Base-by-base conservation (phyloP, 1,140 invertebrate species). In the Mamestra configurata region DNA sequence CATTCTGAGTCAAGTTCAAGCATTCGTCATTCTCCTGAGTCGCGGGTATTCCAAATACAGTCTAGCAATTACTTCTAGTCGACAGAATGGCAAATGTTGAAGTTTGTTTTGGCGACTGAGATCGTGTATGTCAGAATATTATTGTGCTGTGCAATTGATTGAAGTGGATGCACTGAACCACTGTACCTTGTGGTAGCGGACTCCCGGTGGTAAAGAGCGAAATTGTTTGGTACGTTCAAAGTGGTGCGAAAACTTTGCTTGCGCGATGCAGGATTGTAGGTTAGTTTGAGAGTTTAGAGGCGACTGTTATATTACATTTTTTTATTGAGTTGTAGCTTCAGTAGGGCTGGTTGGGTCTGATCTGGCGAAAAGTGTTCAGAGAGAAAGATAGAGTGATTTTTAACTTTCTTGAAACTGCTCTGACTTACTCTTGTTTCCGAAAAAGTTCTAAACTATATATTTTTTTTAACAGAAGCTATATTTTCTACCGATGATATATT, bases 21-120 rank as follows among this genome's bases (percentile, higher is more conserved):
- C 84, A 93, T 93, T 93, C 90, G 91, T 92, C 91, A 92, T 92
- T 92, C 91, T 88, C 80, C 53, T 75, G 82, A 68, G 88, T 92
- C 88, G 81, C 78, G 80, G 89, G 84, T 86, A 86, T 88, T 84
- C 85, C 84, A 77, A 89, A 88, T 90, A 92, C 88, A 87, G 86
- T 89, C 90, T 89, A 91, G 90, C 86, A 86, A 90, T 90, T 92
- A 85, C 79, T 83, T 90, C 89, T 92, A 91, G 91, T 90, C 86
- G 88, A 91, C 89, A 88, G 91, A 92, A 92, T 93, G 89, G 91
- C 89, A 93, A 93, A 93, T 90, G 84, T 92, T 92, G 89, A 93
- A 93, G 86, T 86, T 86, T 80, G 72, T 79, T 64, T 73, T 86
- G 86, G 79, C 76, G 77, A 83, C 80, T 80, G 86, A 71, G 76